phyloP scores from a whole-genome alignment of 2,797 vertebrate species.

The Hyperoplus immaculatus region DNA sequence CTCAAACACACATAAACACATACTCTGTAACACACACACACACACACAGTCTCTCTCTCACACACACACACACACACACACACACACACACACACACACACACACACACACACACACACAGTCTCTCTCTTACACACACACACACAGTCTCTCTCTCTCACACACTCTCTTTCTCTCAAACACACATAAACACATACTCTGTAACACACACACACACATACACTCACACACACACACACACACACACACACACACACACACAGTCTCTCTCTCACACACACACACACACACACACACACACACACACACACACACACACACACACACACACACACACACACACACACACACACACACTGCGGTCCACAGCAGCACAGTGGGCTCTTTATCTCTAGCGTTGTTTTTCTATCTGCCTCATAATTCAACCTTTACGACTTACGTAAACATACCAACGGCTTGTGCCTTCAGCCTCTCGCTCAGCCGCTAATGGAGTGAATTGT shows the following conservation, averaged over 20 bases:
- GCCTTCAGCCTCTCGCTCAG: background rate
- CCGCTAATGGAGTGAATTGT: constrained; percentile 41
- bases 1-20: too few species aligned
- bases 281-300: constrained; percentile 22
- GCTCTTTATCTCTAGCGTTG: constrained; percentile 48
- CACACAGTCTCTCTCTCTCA: background rate
- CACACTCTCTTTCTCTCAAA: too few species aligned
- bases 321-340: constrained; percentile 7
- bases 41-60: too few species aligned
- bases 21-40: too few species aligned
- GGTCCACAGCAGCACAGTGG: constrained; percentile 36
- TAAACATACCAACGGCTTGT: constrained; percentile 49
- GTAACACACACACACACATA: background rate
- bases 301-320: constrained; percentile 22
- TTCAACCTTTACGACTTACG: constrained; percentile 52
- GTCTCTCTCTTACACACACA: background rate
- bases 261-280: background rate
- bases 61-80: constrained; percentile 13
- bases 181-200: too few species aligned
- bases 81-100: constrained; percentile 16
- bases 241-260: constrained; percentile 18
- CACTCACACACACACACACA: constrained; percentile 19
- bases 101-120: constrained; percentile 16
- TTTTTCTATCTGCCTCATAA: constrained; percentile 57
- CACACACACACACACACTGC: constrained; percentile 23